Percentiles rank a stretch among this genome's conserved stretches.
These are phyloP conservation scores for Hofmannophila pseudospretella DNA, from an alignment of 2,888 invertebrate genomes.

Conservation along the genomic window DNA sequence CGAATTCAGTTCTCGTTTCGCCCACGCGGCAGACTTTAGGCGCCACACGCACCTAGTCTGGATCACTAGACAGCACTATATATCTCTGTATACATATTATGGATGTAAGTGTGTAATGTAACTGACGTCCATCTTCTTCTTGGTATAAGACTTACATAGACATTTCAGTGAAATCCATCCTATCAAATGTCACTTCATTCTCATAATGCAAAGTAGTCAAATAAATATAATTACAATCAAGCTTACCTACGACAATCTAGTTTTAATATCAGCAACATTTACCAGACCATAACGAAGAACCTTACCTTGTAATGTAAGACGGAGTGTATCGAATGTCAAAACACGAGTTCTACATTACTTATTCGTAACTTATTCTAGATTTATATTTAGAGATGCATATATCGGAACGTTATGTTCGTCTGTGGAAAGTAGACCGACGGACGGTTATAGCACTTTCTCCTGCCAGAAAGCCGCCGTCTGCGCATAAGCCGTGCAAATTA, in stretches of 20 bases:
- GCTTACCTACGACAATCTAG: too few relatives aligned
- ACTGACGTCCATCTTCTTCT: too few relatives aligned
- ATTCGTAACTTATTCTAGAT: slow-evolving; percentile 2
- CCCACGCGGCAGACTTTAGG: slow-evolving; percentile 67
- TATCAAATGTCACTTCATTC: not conserved
- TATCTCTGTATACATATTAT: not conserved
- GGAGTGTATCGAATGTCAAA: slow-evolving; percentile 38
- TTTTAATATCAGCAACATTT: slow-evolving; percentile 16
- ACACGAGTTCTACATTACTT: slow-evolving; percentile 21
- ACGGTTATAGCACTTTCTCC: slow-evolving; percentile 61
- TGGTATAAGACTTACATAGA: too few relatives aligned
- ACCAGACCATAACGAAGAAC: slow-evolving; percentile 52
- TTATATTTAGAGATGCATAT: slow-evolving; percentile 12
- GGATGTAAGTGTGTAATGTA: too few relatives aligned
- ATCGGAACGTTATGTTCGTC: slow-evolving; percentile 39
- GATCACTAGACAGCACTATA: slow-evolving; percentile 4
- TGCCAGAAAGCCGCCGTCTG: slow-evolving; percentile 42
- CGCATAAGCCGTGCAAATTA: slow-evolving; percentile 53
- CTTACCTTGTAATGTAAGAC: slow-evolving; percentile 43
- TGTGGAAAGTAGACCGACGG: slow-evolving; percentile 64
- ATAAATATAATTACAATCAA: not conserved
- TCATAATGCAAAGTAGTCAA: too few relatives aligned
- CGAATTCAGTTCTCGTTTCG: slow-evolving; percentile 55
- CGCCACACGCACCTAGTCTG: slow-evolving; percentile 46
- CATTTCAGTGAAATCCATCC: too few relatives aligned